phyloP scores from a whole-genome alignment of 2,797 vertebrate genomes.

The Sylvia borin region DNA sequence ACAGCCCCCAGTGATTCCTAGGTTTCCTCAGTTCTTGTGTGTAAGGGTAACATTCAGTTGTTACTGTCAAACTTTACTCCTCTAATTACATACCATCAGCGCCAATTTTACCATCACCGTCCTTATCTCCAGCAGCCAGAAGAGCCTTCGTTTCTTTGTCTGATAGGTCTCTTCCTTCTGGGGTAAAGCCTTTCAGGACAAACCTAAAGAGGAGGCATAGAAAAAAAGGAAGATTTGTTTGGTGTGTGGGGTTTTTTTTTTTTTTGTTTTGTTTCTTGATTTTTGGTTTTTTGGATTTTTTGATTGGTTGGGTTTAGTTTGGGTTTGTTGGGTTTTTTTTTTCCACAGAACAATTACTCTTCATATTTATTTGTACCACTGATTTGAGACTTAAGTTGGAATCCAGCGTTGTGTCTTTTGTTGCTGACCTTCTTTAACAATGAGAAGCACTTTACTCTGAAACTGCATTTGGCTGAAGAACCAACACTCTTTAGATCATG shows the following conservation, averaged over 20 bases:
- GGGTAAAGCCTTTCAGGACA: conserved; percentile 88
- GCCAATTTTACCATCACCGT: conserved; percentile 95
- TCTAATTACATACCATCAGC: conserved; percentile 83
- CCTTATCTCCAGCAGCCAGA: conserved; percentile 91
- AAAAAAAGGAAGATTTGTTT: background rate
- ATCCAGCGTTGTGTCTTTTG: background rate
- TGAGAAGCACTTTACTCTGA: background rate
- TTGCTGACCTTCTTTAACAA: background rate
- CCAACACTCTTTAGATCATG: background rate
- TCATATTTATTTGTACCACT: background rate
- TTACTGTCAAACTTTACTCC: background rate
- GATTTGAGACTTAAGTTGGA: background rate
- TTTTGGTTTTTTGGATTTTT: too few species aligned
- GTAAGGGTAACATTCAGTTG: background rate
- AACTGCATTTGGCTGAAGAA: background rate
- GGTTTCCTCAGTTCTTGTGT: background rate
- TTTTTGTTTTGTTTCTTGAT: too few species aligned
- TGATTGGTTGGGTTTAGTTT: background rate
- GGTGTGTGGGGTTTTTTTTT: too few species aligned
- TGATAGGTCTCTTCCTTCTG: conserved; percentile 89
- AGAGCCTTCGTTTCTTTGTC: conserved; percentile 89
- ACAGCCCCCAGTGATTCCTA: background rate
- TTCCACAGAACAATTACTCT: background rate
- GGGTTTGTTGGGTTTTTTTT: background rate
- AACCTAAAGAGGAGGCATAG: conserved; percentile 71